Percentiles rank a stretch among this genome's conserved stretches.
These are phyloP conservation scores for Coenobita brevimanus DNA, from an alignment of 1,140 invertebrate species.

Conservation along the genomic window DNA sequence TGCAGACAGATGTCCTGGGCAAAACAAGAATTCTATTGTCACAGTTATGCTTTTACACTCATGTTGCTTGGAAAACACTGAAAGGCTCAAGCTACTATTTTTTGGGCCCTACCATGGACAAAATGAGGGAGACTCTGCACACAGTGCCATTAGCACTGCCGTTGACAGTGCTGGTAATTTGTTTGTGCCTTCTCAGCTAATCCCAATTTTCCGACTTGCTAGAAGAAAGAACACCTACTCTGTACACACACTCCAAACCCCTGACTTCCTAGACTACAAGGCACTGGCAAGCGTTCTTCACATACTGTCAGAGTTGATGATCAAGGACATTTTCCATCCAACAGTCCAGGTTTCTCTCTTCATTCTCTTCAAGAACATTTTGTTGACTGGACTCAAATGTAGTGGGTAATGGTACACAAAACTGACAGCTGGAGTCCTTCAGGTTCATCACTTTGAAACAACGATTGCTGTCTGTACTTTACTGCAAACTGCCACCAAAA, in stretches of 20 bases:
- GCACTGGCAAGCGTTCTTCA: neutral
- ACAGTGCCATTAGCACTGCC: neutral
- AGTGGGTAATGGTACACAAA: too few relatives aligned
- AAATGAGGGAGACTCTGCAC: slow-evolving; percentile 1
- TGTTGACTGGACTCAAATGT: too few relatives aligned
- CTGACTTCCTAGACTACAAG: neutral
- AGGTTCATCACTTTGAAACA: too few relatives aligned
- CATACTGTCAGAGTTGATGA: neutral
- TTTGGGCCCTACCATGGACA: neutral
- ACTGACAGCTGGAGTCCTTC: too few relatives aligned
- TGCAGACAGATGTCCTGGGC: neutral
- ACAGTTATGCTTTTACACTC: neutral
- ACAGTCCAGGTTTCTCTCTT: too few relatives aligned
- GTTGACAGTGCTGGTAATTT: slow-evolving; percentile 2
- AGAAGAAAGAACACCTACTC: slow-evolving; percentile 2
- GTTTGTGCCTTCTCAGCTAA: slow-evolving; percentile 1
- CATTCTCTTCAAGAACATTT: too few relatives aligned
- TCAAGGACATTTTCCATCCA: neutral
- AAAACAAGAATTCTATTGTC: slow-evolving; percentile 15
- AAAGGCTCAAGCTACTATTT: neutral
- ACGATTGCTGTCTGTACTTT: too few relatives aligned
- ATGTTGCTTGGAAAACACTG: neutral
- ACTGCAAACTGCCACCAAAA: too few relatives aligned
- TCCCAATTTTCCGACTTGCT: neutral
- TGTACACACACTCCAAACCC: neutral